Percentiles rank a stretch among this genome's conserved stretches.
These are phyloP conservation scores for Zootoca vivipara DNA, from an alignment of 2,113 vertebrate species.

Conservation along the genomic window DNA sequence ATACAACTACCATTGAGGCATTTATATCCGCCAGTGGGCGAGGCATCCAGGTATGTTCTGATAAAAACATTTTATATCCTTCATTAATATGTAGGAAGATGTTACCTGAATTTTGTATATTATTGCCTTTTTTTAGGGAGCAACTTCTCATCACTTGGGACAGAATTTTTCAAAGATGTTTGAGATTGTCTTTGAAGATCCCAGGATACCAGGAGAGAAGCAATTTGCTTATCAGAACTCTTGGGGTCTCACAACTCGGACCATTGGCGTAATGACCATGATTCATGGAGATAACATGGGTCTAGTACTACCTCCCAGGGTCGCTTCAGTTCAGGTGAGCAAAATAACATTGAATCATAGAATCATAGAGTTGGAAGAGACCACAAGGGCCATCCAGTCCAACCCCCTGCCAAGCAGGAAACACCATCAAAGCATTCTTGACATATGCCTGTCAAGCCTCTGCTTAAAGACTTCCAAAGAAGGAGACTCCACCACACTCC, in stretches of 20 bases:
- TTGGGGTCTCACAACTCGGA: conserved; percentile 96
- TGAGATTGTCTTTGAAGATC: conserved; percentile 96
- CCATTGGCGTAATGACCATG: conserved; percentile 96
- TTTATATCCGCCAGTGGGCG: conserved; percentile 95
- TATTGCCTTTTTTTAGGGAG: conserved; percentile 80
- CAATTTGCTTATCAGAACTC: conserved; percentile 96
- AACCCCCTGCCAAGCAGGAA: no score
- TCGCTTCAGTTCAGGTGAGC: conserved; percentile 92
- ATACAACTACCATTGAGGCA: conserved; percentile 95
- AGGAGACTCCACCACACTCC: no score
- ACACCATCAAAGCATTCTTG: no score
- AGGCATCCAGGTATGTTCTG: conserved; percentile 89
- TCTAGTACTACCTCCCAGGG: conserved; percentile 90
- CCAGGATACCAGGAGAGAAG: conserved; percentile 92
- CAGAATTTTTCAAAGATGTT: conserved; percentile 99
- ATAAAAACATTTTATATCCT: not conserved
- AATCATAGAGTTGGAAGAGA: no score
- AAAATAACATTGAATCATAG: not conserved
- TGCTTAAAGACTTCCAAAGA: no score
- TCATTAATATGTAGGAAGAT: not conserved
- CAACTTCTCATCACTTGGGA: conserved; percentile 95
- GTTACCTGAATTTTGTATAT: not conserved
- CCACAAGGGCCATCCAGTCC: no score
- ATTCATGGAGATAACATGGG: conserved; percentile 98
- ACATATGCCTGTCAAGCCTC: no score